Evolutionary conservation across 2,888 invertebrate genomes (phyloP).

Genomic region (Peribatodes rhomboidaria): DNA sequence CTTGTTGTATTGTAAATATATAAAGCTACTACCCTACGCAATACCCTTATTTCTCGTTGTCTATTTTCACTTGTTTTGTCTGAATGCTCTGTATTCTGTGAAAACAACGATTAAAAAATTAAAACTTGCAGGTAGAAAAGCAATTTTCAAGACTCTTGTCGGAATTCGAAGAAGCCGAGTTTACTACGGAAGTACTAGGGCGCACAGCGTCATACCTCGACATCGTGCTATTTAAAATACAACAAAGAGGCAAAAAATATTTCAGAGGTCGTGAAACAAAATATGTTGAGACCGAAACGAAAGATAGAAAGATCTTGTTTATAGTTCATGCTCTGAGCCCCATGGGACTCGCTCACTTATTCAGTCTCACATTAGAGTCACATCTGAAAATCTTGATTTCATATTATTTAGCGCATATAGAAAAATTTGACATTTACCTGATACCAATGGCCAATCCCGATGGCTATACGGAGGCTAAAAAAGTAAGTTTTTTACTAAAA

Average conservation of each 20-base stretch:
- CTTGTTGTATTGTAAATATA: too few species aligned
- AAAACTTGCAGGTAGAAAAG: constrained; percentile 58
- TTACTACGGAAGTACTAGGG: constrained; percentile 60
- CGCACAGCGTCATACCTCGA: constrained; percentile 72
- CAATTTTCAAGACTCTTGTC: constrained; percentile 53
- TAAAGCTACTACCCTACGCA: too few species aligned
- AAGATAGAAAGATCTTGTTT: constrained; percentile 73
- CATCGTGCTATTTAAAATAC: constrained; percentile 66
- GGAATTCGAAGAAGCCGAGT: constrained; percentile 56
- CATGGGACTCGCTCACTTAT: constrained; percentile 58
- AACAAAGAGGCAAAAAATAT: constrained; percentile 40
- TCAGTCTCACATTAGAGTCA: constrained; percentile 44
- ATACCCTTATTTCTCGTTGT: too few species aligned
- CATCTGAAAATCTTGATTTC: constrained; percentile 57
- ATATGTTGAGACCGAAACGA: constrained; percentile 60
- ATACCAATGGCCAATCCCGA: constrained; percentile 80
- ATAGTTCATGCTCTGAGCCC: constrained; percentile 74
- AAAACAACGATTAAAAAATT: background rate
- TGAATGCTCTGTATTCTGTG: background rate
- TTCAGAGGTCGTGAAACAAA: constrained; percentile 63
- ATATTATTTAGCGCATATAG: constrained; percentile 67
- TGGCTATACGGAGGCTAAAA: constrained; percentile 50
- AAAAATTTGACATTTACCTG: constrained; percentile 75
- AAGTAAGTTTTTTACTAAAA: constrained; percentile 22
- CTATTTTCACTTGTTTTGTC: too few species aligned